Conservation (phyloP, 2,888 invertebrate genomes). For the Himalopsyche anomala region DNA sequence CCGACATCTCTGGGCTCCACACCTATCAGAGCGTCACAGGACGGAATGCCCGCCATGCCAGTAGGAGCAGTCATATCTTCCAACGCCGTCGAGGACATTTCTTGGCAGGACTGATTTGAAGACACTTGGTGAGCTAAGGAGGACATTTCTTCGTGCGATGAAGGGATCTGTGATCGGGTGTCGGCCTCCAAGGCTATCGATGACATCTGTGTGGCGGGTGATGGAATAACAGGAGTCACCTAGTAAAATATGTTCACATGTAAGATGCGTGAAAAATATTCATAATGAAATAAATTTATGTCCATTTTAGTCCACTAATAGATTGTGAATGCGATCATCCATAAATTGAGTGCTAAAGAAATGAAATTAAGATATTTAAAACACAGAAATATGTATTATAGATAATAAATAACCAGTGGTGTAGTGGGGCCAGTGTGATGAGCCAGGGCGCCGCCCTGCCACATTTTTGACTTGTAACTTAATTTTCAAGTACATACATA, state of each 20-base stretch:
- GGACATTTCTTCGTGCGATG: constrained; percentile 40
- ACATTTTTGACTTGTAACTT: too few species aligned
- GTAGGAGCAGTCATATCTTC: constrained; percentile 10
- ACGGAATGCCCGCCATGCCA: constrained; percentile 37
- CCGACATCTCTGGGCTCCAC: constrained; percentile 66
- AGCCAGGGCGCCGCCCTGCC: too few species aligned
- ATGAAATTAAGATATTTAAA: too few species aligned
- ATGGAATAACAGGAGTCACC: not conserved
- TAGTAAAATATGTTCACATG: not conserved
- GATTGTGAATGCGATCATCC: too few species aligned
- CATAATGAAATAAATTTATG: too few species aligned
- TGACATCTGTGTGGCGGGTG: constrained; percentile 58
- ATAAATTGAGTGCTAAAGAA: too few species aligned
- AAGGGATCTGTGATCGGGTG: constrained; percentile 22
- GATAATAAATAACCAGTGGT: too few species aligned
- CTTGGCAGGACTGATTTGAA: constrained; percentile 29
- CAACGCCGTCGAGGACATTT: constrained; percentile 33
- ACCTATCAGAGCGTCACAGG: constrained; percentile 44
- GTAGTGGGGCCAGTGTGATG: too few species aligned
- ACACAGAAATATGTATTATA: too few species aligned
- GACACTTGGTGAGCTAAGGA: not conserved
- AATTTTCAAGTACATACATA: too few species aligned
- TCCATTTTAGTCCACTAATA: too few species aligned
- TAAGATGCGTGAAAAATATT: too few species aligned
- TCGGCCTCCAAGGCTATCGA: constrained; percentile 62